Conservation (phyloP, 1,140 invertebrate species). For the Drosophila prosaltans region DNA sequence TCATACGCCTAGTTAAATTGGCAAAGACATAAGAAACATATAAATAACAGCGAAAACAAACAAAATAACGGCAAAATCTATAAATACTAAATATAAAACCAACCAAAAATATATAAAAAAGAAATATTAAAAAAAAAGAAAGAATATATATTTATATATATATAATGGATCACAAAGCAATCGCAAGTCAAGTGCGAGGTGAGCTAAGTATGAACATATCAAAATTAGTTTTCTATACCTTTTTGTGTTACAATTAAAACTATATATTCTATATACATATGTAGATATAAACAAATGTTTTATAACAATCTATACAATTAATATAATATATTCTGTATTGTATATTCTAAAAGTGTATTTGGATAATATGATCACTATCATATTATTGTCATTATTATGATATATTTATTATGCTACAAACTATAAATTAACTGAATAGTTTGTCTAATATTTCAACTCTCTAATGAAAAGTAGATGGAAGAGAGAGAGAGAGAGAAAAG, state of each 20-base stretch:
- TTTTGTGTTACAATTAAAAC: background rate
- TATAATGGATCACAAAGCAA: conserved; percentile 81
- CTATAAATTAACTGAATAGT: no score
- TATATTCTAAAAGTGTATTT: no score
- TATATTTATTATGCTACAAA: no score
- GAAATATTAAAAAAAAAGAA: conserved; percentile 41
- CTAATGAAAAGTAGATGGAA: no score
- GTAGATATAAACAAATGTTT: background rate
- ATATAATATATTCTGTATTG: no score
- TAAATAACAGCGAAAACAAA: conserved; percentile 24
- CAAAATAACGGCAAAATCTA: conserved; percentile 43
- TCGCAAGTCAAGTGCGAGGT: conserved; percentile 83
- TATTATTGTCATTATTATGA: no score
- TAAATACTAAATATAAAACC: conserved; percentile 43
- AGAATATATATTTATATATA: conserved; percentile 25
- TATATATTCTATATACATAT: background rate
- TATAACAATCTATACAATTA: no score
- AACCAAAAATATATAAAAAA: conserved; percentile 5
- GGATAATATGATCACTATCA: no score
- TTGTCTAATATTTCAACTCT: no score
- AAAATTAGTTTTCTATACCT: conserved; percentile 15
- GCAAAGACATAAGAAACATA: conserved; percentile 39
- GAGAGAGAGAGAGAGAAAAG: background rate
- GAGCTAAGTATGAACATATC: conserved; percentile 72
- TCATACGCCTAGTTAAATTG: conserved; percentile 60